Base-by-base conservation (phyloP, 1,140 invertebrate genomes). In the Tribolium castaneum region DNA sequence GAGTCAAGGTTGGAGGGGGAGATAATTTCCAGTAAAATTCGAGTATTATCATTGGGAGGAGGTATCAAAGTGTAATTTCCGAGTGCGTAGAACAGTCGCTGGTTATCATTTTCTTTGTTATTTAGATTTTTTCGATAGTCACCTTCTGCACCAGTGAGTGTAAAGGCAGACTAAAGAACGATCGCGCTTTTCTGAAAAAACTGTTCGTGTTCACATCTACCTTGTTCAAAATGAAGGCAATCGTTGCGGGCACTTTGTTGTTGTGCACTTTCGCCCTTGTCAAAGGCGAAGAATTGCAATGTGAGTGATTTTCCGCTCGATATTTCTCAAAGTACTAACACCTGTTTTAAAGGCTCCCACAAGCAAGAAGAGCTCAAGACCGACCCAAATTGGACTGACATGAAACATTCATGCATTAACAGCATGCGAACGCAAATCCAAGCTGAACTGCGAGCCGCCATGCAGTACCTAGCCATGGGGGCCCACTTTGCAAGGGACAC, bases 81-180 rank as follows among this genome's bases (percentile, higher is more conserved):
- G 13, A 72, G 19, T 72, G 70, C 70, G 70, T 54, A 72, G 35
- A 72, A 14, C 50, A 71, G 13, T 9, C 2, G 16, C 19, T 9
- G 35, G 25, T 72, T 71, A 49, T 45, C 70, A 9, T 50, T 50
- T 72, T 13, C 59, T 66, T 66, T 66, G 59, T 66, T 16, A 49
- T 39, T 80, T 14, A 66, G 39, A 73, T 77, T 80, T 62, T 80
- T 77, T 74, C 54, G 50, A 70, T 81, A 88, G 88, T 89, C 87
- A 90, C 93, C 94, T 95, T 95, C 94, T 95, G 90, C 92, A 90
- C 93, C 94, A 95, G 94, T 94, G 94, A 89, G 93, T 94, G 92
- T 94, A 95, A 95, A 95, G 93, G 93, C 91, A 88, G 87, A 83
- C 79, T 77, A 80, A 13, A 70, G 76, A 73, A 59, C 25, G 52